Percentiles rank a stretch among this genome's conserved stretches.
phyloP scores from a whole-genome alignment of 92 coral and sea anemone genomes.

The Siderastrea radians region DNA sequence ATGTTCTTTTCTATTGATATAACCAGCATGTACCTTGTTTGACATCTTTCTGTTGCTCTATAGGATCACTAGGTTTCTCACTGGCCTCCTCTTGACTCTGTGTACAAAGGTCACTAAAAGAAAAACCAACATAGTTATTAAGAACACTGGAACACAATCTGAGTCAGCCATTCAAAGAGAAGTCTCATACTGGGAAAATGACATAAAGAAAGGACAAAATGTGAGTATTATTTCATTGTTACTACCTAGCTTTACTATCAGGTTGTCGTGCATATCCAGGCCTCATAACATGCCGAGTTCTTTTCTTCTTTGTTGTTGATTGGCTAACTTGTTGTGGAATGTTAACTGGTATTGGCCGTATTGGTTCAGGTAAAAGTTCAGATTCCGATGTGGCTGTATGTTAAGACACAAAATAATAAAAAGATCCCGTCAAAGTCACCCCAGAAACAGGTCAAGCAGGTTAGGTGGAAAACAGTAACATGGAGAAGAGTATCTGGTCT shows the following conservation, averaged over 20 bases:
- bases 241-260: constrained; percentile 21
- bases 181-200: neutral
- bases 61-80: constrained; percentile 59
- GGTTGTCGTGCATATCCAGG: constrained; percentile 53
- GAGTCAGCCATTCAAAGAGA: neutral
- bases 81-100: constrained; percentile 76
- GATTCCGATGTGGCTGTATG: constrained; percentile 1
- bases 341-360: constrained; percentile 22
- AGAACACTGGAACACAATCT: neutral
- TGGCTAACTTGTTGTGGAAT: neutral
- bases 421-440: neutral
- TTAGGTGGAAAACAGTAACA: no score
- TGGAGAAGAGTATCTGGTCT: no score
- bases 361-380: constrained; percentile 40
- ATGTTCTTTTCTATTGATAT: neutral
- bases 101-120: neutral
- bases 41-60: constrained; percentile 39
- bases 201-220: neutral
- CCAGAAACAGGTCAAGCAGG: no score
- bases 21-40: constrained; percentile 63
- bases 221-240: neutral
- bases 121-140: neutral
- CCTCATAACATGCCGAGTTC: constrained; percentile 24
- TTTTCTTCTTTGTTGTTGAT: constrained; percentile 40
- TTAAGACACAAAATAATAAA: neutral